Evolutionary conservation across 2,113 vertebrate species (phyloP).

Genomic region (Oceanites oceanicus): DNA sequence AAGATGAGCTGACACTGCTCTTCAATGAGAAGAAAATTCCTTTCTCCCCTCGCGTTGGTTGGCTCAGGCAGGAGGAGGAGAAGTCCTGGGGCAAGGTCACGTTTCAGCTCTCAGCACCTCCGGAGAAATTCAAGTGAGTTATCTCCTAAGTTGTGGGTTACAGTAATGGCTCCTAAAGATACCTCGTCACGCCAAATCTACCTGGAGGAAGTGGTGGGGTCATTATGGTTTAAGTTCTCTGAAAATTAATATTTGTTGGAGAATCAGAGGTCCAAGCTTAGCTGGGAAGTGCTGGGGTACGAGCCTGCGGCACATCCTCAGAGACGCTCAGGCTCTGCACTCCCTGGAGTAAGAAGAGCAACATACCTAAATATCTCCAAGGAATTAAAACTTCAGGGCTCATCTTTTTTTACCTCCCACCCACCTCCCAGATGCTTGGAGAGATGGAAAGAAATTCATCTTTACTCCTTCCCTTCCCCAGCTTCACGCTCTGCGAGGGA

Average conservation of each 20-base stretch:
- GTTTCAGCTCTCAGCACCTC: neutral
- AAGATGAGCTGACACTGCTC: neutral
- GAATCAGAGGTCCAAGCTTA: neutral
- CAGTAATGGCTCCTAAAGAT: neutral
- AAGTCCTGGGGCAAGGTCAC: neutral
- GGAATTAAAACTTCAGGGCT: slow-evolving; percentile 58
- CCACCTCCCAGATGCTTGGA: slow-evolving; percentile 63
- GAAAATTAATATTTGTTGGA: neutral
- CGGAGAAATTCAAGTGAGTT: neutral
- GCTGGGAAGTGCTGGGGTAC: neutral
- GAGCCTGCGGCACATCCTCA: neutral
- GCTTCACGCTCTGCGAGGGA: neutral
- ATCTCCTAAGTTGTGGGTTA: neutral
- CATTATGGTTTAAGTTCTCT: neutral
- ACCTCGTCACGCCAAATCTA: fast-evolving
- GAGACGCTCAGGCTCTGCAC: neutral
- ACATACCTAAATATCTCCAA: slow-evolving; percentile 51
- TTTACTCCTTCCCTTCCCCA: neutral
- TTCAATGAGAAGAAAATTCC: neutral
- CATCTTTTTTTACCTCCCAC: slow-evolving; percentile 60
- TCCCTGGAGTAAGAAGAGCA: slow-evolving; percentile 42
- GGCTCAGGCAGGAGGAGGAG: neutral
- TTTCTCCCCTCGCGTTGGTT: fast-evolving
- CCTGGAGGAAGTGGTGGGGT: neutral
- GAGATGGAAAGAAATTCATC: slow-evolving; percentile 24